Percentiles rank a stretch among this genome's conserved stretches.
phyloP scores from a whole-genome alignment of 2,797 vertebrate species.

The Gymnoscopelus microlampas region DNA sequence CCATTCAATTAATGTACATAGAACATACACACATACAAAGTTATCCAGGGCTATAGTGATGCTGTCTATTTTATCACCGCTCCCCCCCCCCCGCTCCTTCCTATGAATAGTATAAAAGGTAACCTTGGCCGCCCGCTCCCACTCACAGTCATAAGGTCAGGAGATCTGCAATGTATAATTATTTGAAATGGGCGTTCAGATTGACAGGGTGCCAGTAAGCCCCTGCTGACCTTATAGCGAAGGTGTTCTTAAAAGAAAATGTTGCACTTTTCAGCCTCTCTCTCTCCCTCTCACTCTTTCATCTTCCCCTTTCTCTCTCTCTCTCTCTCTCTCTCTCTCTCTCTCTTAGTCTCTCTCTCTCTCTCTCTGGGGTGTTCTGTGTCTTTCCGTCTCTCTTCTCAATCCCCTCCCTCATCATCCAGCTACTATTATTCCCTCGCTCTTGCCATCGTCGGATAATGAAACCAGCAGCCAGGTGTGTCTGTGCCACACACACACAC shows the following conservation, averaged over 20 bases:
- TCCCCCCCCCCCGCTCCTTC: slow-evolving; percentile 4
- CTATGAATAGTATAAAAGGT: slow-evolving; percentile 16
- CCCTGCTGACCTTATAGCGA: slow-evolving; percentile 54
- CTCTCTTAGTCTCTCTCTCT: slow-evolving; percentile 4
- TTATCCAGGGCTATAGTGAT: slow-evolving; percentile 47
- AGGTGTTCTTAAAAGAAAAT: slow-evolving; percentile 60
- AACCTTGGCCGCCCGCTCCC: slow-evolving; percentile 49
- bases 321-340: slow-evolving; percentile 23
- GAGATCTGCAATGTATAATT: slow-evolving; percentile 36
- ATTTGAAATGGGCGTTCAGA: slow-evolving; percentile 52
- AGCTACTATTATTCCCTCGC: slow-evolving; percentile 48
- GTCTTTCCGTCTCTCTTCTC: neutral
- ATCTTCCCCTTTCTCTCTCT: slow-evolving; percentile 30
- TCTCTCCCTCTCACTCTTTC: slow-evolving; percentile 46
- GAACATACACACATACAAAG: slow-evolving; percentile 50
- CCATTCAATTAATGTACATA: slow-evolving; percentile 51
- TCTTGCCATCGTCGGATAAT: slow-evolving; percentile 57
- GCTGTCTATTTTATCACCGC: slow-evolving; percentile 30
- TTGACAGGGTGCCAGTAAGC: slow-evolving; percentile 45
- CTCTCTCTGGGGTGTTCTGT: neutral
- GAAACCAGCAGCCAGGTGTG: slow-evolving; percentile 74
- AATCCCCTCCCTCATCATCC: slow-evolving; percentile 49
- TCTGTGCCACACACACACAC: slow-evolving; percentile 54
- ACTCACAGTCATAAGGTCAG: slow-evolving; percentile 41
- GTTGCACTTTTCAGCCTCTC: slow-evolving; percentile 43